Conservation (phyloP, 2,113 vertebrate genomes). For the Plecotus auritus region DNA sequence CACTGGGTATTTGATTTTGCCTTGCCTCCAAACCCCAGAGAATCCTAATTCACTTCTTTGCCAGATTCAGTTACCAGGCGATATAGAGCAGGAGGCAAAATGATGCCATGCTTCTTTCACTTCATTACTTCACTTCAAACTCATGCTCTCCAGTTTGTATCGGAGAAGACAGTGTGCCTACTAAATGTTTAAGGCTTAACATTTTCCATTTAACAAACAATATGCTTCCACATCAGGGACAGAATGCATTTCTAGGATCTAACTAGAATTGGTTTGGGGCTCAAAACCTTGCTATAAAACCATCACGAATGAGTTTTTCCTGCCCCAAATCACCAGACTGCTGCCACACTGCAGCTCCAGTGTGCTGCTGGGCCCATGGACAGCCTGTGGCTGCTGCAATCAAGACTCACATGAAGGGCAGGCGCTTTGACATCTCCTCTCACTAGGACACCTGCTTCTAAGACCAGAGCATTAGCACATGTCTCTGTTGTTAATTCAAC, state of each 20-base stretch:
- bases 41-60: background rate
- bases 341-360: background rate
- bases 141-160: background rate
- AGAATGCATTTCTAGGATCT: background rate
- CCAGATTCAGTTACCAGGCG: background rate
- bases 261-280: background rate
- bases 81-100: background rate
- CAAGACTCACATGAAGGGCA: accelerated
- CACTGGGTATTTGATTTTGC: background rate
- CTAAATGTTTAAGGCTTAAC: background rate
- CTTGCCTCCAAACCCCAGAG: background rate
- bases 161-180: background rate
- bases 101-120: background rate
- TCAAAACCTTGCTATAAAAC: background rate
- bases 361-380: background rate
- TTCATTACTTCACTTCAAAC: background rate
- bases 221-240: background rate
- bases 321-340: background rate
- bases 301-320: background rate
- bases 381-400: background rate
- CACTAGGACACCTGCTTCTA: background rate
- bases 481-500: background rate
- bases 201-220: background rate
- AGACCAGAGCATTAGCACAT: background rate
- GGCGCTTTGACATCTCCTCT: background rate